Base-by-base conservation (phyloP, 1,140 invertebrate species). In the Tetramorium parvispinum region DNA sequence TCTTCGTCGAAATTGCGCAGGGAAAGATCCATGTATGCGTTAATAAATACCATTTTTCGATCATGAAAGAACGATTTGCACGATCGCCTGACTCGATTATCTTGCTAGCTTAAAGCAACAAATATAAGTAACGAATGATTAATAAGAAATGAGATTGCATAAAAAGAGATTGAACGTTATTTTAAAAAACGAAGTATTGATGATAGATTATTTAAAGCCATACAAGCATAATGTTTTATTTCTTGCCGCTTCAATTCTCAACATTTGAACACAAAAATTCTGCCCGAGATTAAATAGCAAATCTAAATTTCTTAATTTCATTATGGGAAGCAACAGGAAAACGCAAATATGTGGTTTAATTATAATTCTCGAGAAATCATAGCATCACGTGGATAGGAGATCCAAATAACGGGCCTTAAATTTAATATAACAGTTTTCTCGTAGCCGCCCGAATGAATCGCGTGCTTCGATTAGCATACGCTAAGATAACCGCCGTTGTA, bases 391-490 rank as follows among this genome's bases (percentile, higher is more conserved):
- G 46, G 16, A 49, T 24, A 75, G n/a, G 40, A 43, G 51, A 87
- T 85, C 68, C 46, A 79, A 53, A 89, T 81, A 71, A n/a, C 51
- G 7, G 24, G 13, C 63, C 59, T 88, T 81, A 86, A 90, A 90
- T 90, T 88, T 76, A 87, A 88, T 87, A 66, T 81, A 86, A 51
- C 88, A 78, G 51, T 61, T 88, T 90, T 90, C 87, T 85, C 79
- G 43, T 49, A 77, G 57, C 40, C 37, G 40, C 37, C 27, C 13
- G 46, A 68, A 51, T 27, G 57, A 77, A 86, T 81, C 71, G 89
- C 88, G 86, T 66, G 57, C 63, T 57, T 68, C 27, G 89, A 89
- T 90, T 87, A 89, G 78, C 75, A 63, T 61, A 24, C 59, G 43
- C 51, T 32, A 43, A 37, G 40, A 46, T 70, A 66, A 68, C 32